Percentiles rank a stretch among this genome's conserved stretches.
Evolutionary conservation across 2,888 invertebrate genomes (phyloP).

Genomic region (Himalopsyche japonica): DNA sequence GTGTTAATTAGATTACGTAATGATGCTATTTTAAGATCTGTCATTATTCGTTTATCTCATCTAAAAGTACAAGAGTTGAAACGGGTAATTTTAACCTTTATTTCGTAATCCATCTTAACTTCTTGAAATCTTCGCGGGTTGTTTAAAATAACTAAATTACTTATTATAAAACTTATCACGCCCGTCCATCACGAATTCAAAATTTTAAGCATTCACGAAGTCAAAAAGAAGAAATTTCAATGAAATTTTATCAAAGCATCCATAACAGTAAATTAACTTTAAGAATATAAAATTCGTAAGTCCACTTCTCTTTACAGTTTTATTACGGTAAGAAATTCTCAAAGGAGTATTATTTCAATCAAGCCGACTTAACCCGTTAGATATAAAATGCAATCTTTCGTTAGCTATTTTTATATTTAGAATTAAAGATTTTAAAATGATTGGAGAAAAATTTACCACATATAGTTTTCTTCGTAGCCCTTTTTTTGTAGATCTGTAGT

Average conservation of each 20-base stretch:
- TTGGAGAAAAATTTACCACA: too few species aligned
- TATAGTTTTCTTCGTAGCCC: too few species aligned
- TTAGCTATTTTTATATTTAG: neutral
- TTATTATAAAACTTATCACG: neutral
- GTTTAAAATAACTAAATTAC: neutral
- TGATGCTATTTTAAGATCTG: too few species aligned
- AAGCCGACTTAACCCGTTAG: conserved; percentile 4
- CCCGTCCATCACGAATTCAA: conserved; percentile 1
- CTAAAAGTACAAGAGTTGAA: too few species aligned
- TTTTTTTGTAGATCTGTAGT: too few species aligned
- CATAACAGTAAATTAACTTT: conserved; percentile 32
- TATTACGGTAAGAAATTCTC: conserved; percentile 32
- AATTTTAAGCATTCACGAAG: conserved; percentile 1
- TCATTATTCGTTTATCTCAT: too few species aligned
- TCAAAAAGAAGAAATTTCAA: conserved; percentile 18
- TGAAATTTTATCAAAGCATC: conserved; percentile 20
- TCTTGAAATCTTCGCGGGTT: neutral
- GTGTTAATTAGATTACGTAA: too few species aligned
- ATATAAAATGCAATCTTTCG: neutral
- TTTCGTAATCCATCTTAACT: neutral
- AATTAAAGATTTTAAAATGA: too few species aligned
- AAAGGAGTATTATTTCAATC: conserved; percentile 12
- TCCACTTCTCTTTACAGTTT: conserved; percentile 32
- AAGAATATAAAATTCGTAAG: conserved; percentile 27
- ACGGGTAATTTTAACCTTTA: neutral